Evolutionary conservation across 1,140 invertebrate genomes (phyloP), one percentile per base, ranked within the genome.

Genomic region (Magallana ariakensis): DNA sequence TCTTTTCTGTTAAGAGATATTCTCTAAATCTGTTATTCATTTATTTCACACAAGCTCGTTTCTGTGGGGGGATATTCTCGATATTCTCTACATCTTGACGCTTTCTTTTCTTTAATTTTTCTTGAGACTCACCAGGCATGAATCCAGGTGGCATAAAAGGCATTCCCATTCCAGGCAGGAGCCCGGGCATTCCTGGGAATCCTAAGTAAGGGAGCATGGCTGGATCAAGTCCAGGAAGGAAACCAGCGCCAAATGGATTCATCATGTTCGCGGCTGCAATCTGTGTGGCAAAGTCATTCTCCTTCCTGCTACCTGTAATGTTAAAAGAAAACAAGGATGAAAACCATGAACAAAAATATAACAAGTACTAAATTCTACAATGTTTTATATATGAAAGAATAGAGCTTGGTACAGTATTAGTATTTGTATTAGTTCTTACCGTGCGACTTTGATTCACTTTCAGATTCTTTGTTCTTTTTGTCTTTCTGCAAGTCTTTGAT

Each of bases 191-290:
- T 81, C 94, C 91, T 66, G 91, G 90, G 15, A 87, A 85, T 16
- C 92, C 89, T 94, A 95, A 95, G 90, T 94, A 94, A n/a, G 94
- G 92, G 80, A 95, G 87, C 91, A 95, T 92, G 33, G 90, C 88
- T n/a, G 93, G 92, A 84, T 94, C 93, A 86, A 94, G 89, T 10
- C 93, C 93, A 13, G 93, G 92, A 60, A 94, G 88, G 86, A 92
- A 90, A 10, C 93, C 92, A n/a, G 91, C 92, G 33, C 66, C 66
- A 75, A 94, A 93, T 22, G 93, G 93, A 58, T 90, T 91, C 89
- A 94, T 90, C 90, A 93, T 88, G 33, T 91, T 90, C 46, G 91
- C 83, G 22, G 33, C 87, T 33, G 66, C 82, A 16, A 85, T 11
- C 54, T 85, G 87, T 5, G 87, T 13, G 15, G 87, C 26, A n/a